These are phyloP conservation scores for Chiloscyllium punctatum DNA, from an alignment of 2,797 vertebrate species.

Conservation along the genomic window DNA sequence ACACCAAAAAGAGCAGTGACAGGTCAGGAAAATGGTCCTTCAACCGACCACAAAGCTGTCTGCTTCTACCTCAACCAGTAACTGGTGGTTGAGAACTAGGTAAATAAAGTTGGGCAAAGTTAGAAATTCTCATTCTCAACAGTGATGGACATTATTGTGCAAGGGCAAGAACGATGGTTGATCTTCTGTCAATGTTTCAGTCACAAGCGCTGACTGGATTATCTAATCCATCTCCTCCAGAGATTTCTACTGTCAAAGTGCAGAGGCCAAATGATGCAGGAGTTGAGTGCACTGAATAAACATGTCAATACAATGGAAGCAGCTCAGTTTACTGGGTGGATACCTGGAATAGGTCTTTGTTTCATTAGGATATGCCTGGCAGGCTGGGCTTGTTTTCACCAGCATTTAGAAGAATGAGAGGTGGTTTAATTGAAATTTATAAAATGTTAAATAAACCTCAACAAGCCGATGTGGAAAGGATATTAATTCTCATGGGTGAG, in stretches of 20 bases:
- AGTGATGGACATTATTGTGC: neutral
- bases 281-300: neutral
- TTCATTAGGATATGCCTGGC: too few species aligned
- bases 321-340: too few species aligned
- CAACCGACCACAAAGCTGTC: neutral
- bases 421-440: too few species aligned
- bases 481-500: too few species aligned
- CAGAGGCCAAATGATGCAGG: neutral
- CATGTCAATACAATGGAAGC: too few species aligned
- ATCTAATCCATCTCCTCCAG: neutral
- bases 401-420: too few species aligned
- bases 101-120: neutral
- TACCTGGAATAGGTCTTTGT: too few species aligned
- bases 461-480: too few species aligned
- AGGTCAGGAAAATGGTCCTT: neutral
- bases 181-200: neutral
- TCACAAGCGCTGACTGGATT: neutral
- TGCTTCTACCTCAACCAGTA: neutral
- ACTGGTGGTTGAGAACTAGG: neutral
- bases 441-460: too few species aligned
- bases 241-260: neutral
- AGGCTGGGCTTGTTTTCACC: too few species aligned
- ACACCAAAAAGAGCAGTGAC: neutral
- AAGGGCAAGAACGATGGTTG: neutral
- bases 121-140: neutral